A percentile compares a stretch with the other conserved stretches of the same genome.
These are phyloP conservation scores for Mesitornis unicolor DNA, from an alignment of 2,113 vertebrate species.

Conservation along the genomic window DNA sequence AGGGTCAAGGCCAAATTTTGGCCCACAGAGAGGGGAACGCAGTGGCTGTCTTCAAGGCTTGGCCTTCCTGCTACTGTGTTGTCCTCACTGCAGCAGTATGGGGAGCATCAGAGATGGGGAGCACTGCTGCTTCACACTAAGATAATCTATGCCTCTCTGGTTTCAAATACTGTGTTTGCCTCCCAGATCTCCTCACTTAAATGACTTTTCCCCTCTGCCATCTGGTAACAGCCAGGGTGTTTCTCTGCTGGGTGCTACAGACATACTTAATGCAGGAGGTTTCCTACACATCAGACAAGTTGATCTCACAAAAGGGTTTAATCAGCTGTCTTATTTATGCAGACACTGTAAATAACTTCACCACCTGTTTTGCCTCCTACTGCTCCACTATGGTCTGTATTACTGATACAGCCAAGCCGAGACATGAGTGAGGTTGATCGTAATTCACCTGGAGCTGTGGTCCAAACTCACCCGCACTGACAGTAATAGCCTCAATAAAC, in stretches of 20 bases:
- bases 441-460: not conserved
- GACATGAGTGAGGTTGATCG: fast-evolving
- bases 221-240: not conserved
- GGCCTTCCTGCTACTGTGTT: fast-evolving
- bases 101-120: not conserved
- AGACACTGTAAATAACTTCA: not conserved
- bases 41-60: not conserved
- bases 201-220: not conserved
- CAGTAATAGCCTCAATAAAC: slow-evolving; percentile 92
- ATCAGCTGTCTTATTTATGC: not conserved
- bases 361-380: not conserved
- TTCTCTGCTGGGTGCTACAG: not conserved
- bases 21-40: not conserved
- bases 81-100: not conserved
- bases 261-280: not conserved
- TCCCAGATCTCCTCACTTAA: not conserved
- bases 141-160: not conserved
- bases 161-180: fast-evolving
- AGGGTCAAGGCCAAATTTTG: not conserved
- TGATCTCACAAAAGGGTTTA: not conserved
- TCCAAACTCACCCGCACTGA: slow-evolving; percentile 90
- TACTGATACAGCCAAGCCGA: not conserved
- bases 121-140: not conserved
- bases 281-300: not conserved
- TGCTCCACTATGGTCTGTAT: not conserved